Evolutionary conservation across 2,888 invertebrate genomes (phyloP), one percentile per base, ranked within the genome.

Genomic region (Saturnia japonica): DNA sequence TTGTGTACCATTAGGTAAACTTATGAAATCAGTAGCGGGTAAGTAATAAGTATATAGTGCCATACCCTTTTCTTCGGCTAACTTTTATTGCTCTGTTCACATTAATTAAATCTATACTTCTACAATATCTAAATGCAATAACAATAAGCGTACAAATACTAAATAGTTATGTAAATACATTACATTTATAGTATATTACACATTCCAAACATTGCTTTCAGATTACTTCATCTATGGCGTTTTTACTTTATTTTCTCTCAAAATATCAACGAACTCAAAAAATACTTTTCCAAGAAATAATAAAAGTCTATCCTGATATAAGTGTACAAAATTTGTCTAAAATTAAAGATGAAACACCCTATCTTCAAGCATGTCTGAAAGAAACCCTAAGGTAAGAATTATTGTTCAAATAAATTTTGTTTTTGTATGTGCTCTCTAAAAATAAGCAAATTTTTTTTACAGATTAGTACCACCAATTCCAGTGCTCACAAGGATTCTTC

Each of bases 381-480:
- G 96, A 96, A 78, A 95, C 95, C 68, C 84, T 96, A 71, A 91
- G 96, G 95, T 95, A 81, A 74, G 28, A n/a, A n/a, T 45, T 9
- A 34, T 11, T 47, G 71, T 40, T 47, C 60, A 60, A 57, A 8
- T 66, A 67, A 19, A 64, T 40, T 19, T 64, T 64, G 64, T 14
- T 60, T 0, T 60, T 60, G 12, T 60, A 28, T 60, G 3, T 25
- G 12, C 19, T 60, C 14, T 28, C 14, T 6, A n/a, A n/a, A 64
- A n/a, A 67, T 25, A 47, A 47, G 22, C 22, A 25, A 60, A 60
- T 22, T 8, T 72, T 70, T 73, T 73, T 84, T 84, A 69, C 85
- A 95, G 95, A 82, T 89, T 96, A 74, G 94, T 95, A 71, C 96
- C 96, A 19, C 95, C 96, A 0, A 95, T 96, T 76, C 96, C 96